phyloP scores from a whole-genome alignment of 2,888 invertebrate species.

The Myathropa florea region DNA sequence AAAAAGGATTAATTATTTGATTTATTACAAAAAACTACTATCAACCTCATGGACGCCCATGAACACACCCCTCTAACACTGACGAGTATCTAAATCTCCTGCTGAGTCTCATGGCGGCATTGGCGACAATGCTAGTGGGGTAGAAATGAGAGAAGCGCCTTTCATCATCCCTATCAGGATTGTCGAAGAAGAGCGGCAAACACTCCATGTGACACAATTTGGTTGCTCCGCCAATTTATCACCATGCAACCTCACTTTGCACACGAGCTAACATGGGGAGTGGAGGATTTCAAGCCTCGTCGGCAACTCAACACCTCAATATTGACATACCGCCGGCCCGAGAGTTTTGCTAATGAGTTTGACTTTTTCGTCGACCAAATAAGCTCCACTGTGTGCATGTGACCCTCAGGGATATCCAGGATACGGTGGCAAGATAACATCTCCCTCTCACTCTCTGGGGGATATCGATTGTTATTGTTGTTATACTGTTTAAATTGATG shows the following conservation, averaged over 20 bases:
- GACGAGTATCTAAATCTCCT: slow-evolving; percentile 63
- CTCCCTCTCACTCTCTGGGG: background rate
- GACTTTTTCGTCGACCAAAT: slow-evolving; percentile 63
- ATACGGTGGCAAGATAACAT: slow-evolving; percentile 46
- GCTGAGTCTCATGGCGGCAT: slow-evolving; percentile 21
- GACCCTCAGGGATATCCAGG: background rate
- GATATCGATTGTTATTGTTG: slow-evolving; percentile 70
- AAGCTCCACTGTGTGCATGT: slow-evolving; percentile 41
- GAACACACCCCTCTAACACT: background rate
- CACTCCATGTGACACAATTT: slow-evolving; percentile 65
- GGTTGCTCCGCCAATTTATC: slow-evolving; percentile 62
- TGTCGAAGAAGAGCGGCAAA: slow-evolving; percentile 17
- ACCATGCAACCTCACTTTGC: slow-evolving; percentile 30
- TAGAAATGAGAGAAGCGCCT: slow-evolving; percentile 29
- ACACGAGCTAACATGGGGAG: slow-evolving; percentile 12
- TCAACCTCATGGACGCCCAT: slow-evolving; percentile 8
- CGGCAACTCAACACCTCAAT: slow-evolving; percentile 48
- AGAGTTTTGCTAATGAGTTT: slow-evolving; percentile 70
- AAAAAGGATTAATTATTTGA: slow-evolving; percentile 71
- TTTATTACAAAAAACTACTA: slow-evolving; percentile 68
- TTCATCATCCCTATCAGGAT: slow-evolving; percentile 58
- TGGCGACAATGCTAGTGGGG: background rate
- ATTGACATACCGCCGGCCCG: slow-evolving; percentile 55
- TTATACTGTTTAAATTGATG: slow-evolving; percentile 65
- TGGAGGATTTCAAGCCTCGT: background rate